Evolutionary conservation across 2,113 vertebrate species (phyloP).

Genomic region (Platichthys flesus): DNA sequence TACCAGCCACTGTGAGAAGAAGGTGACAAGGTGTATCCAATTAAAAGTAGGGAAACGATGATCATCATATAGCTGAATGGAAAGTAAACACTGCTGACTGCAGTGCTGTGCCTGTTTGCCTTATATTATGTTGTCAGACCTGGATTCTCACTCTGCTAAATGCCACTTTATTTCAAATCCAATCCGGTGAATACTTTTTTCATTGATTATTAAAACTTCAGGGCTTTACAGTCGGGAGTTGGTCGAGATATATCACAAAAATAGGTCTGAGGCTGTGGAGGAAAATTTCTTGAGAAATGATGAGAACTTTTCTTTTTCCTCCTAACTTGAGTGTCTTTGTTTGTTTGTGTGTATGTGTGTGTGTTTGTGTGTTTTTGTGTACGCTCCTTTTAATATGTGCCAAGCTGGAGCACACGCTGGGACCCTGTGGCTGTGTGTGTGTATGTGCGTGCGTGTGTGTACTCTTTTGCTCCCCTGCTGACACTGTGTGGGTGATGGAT

Average conservation of each 20-base stretch:
- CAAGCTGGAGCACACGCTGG: slow-evolving; percentile 38
- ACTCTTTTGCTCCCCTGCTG: slow-evolving; percentile 70
- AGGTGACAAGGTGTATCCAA: slow-evolving; percentile 64
- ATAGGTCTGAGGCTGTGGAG: slow-evolving; percentile 31
- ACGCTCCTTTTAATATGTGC: slow-evolving; percentile 45
- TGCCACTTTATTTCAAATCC: slow-evolving; percentile 4
- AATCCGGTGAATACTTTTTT: background rate
- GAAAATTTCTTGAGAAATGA: slow-evolving; percentile 50
- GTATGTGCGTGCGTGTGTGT: slow-evolving; percentile 35
- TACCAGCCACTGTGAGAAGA: slow-evolving; percentile 5
- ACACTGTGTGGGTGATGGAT: slow-evolving; percentile 76
- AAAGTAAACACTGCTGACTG: slow-evolving; percentile 24
- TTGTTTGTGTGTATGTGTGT: slow-evolving; percentile 37
- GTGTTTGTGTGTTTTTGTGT: slow-evolving; percentile 36
- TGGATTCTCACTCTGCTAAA: slow-evolving; percentile 2
- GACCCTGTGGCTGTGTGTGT: slow-evolving; percentile 32
- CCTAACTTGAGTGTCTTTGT: slow-evolving; percentile 26
- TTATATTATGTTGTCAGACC: background rate
- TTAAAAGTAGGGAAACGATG: slow-evolving; percentile 59
- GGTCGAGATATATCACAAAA: slow-evolving; percentile 29
- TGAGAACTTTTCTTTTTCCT: slow-evolving; percentile 27
- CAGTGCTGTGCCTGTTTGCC: background rate
- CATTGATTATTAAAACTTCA: slow-evolving; percentile 12
- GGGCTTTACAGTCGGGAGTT: slow-evolving; percentile 8
- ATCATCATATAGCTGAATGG: slow-evolving; percentile 29